phyloP scores from a whole-genome alignment of 2,888 invertebrate genomes.

The Electrophaes corylata region DNA sequence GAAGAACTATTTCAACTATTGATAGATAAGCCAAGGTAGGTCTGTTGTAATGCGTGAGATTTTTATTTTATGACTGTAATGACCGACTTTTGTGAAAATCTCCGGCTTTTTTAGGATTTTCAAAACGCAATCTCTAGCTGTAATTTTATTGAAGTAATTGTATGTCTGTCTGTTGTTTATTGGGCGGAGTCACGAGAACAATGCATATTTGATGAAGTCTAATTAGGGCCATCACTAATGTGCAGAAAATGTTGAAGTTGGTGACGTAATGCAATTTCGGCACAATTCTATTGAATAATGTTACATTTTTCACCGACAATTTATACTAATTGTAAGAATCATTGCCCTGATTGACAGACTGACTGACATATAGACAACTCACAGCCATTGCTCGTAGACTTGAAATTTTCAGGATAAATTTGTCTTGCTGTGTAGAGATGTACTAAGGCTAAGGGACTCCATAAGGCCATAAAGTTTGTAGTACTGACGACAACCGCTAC shows the following conservation, averaged over 20 bases:
- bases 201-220: slow-evolving; percentile 25
- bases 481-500: no score
- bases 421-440: no score
- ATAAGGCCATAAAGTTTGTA: no score
- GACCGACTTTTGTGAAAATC: not conserved
- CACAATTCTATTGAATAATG: not conserved
- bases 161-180: slow-evolving; percentile 26
- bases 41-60: not conserved
- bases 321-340: no score
- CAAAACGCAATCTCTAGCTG: slow-evolving; percentile 5
- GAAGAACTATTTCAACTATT: no score
- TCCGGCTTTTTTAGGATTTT: not conserved
- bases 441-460: no score
- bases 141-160: slow-evolving; percentile 37
- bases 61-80: not conserved
- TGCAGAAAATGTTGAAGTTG: not conserved
- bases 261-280: not conserved
- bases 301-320: not conserved
- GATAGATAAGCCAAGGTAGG: no score
- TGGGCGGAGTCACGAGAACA: slow-evolving; percentile 21
- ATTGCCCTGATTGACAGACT: no score
- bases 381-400: no score
- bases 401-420: no score
- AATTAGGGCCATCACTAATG: slow-evolving; percentile 5
- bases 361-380: no score